Evolutionary conservation across 92 coral and sea anemone species (phyloP).

Genomic region (Bergia puertoricense): DNA sequence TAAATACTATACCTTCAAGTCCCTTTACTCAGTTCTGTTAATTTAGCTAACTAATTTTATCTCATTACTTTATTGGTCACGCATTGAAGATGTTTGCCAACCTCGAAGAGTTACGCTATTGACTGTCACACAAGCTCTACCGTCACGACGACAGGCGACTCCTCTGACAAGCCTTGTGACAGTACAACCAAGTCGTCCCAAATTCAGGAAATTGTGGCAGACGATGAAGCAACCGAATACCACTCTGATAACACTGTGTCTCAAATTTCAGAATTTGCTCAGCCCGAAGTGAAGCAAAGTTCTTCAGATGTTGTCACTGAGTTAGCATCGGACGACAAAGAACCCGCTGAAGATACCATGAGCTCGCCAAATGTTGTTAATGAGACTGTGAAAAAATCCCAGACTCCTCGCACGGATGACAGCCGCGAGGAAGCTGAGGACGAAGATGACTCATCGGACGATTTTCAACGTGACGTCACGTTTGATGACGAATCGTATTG

Average conservation of each 20-base stretch:
- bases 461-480: conserved; percentile 28
- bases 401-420: conserved; percentile 37
- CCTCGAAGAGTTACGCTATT: neutral
- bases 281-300: conserved; percentile 16
- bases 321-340: conserved; percentile 18
- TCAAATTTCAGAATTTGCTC: neutral
- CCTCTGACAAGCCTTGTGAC: conserved; percentile 21
- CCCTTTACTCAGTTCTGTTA: neutral
- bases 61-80: neutral
- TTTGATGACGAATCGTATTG: neutral
- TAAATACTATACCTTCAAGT: no score
- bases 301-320: conserved; percentile 74
- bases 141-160: neutral
- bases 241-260: conserved; percentile 9
- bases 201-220: neutral
- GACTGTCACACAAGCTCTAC: neutral
- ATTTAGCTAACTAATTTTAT: neutral
- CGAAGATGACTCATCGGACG: conserved; percentile 31
- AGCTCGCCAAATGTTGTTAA: conserved; percentile 48
- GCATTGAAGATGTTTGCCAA: conserved; percentile 20
- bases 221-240: neutral
- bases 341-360: conserved; percentile 18
- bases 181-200: conserved; percentile 1
- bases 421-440: conserved; percentile 43
- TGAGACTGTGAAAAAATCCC: conserved; percentile 75